Conservation (phyloP, 2,888 invertebrate genomes). For the Melieria picta region DNA sequence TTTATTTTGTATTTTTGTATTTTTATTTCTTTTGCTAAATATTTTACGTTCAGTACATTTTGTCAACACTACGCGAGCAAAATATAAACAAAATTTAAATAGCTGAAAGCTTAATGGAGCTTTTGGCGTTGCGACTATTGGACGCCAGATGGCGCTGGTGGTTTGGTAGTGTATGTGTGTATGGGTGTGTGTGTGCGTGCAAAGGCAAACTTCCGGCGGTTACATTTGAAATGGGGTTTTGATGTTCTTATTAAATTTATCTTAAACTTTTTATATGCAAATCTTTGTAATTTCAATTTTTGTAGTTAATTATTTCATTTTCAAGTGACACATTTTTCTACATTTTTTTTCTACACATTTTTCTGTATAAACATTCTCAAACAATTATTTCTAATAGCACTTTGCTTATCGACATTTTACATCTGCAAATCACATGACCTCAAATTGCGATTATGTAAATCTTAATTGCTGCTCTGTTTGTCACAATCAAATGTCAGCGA, state of each 20-base stretch:
- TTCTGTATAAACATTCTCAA: too few relatives aligned
- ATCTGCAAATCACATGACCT: too few relatives aligned
- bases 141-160: neutral
- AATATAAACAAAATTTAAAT: neutral
- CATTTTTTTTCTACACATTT: neutral
- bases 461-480: too few relatives aligned
- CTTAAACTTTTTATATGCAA: neutral
- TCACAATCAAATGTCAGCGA: too few relatives aligned
- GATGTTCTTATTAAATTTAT: neutral
- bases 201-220: too few relatives aligned
- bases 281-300: neutral
- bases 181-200: too few relatives aligned
- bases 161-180: too few relatives aligned
- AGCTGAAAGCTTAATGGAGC: neutral
- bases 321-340: neutral
- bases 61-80: conserved; percentile 27
- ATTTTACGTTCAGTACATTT: conserved; percentile 29
- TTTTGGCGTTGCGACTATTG: neutral
- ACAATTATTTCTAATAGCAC: too few relatives aligned
- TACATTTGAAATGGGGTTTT: too few relatives aligned
- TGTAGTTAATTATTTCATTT: neutral
- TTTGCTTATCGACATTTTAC: too few relatives aligned
- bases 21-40: conserved; percentile 2
- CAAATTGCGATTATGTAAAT: too few relatives aligned
- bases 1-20: conserved; percentile 7